Conservation (phyloP, 1,140 invertebrate genomes). For the Gonatopus flavifemur region DNA sequence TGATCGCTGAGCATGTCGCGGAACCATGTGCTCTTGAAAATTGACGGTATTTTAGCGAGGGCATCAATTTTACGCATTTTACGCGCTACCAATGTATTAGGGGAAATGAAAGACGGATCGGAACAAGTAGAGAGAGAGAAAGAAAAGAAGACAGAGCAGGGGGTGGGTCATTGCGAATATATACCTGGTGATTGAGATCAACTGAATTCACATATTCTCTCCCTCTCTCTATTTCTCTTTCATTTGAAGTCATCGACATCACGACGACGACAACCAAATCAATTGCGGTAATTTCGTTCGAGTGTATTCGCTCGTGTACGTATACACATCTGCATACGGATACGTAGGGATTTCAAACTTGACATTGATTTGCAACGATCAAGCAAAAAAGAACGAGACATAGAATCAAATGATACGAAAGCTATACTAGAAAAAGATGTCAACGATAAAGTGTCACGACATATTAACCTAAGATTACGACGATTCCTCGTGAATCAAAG, state of each 20-base stretch:
- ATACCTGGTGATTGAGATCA: conserved; percentile 21
- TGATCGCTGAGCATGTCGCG: conserved; percentile 25
- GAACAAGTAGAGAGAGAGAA: not conserved
- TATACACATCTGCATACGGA: no score
- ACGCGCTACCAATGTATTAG: conserved; percentile 4
- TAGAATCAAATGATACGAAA: no score
- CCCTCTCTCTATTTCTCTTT: no score
- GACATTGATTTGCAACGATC: no score
- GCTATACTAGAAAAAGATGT: no score
- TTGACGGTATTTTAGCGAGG: conserved; percentile 29
- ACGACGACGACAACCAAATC: not conserved
- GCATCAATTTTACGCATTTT: conserved; percentile 20
- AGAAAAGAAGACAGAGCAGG: not conserved
- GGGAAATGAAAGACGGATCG: conserved; percentile 4
- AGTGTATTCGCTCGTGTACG: no score
- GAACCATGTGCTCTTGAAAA: conserved; percentile 33
- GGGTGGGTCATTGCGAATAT: not conserved
- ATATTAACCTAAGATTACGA: no score
- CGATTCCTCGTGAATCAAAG: no score
- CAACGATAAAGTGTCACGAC: no score
- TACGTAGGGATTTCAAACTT: conserved; percentile 17
- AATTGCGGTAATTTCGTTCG: not conserved
- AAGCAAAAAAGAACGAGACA: no score
- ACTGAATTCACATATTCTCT: conserved; percentile 20
- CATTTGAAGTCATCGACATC: conserved; percentile 21